Evolutionary conservation across 1,140 invertebrate genomes (phyloP).

Genomic region (Plectrocnemia conspersa): DNA sequence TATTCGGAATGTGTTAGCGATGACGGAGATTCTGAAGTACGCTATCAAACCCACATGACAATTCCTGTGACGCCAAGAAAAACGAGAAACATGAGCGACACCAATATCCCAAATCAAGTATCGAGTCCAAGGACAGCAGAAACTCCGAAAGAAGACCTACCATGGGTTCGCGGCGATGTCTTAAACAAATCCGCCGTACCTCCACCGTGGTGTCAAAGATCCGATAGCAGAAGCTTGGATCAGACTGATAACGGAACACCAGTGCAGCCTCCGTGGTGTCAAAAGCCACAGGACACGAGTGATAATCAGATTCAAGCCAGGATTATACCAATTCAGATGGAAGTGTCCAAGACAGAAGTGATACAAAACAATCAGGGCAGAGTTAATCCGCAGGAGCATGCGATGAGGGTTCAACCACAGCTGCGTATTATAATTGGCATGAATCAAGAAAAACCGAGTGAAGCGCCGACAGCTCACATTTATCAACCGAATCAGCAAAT

Average conservation of each 20-base stretch:
- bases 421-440: constrained; percentile 48
- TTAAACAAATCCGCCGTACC: constrained; percentile 47
- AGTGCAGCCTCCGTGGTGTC: constrained; percentile 35
- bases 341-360: constrained; percentile 43
- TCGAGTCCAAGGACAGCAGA: constrained; percentile 42
- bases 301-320: constrained; percentile 24
- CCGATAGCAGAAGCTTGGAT: constrained; percentile 45
- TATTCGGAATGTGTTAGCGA: neutral
- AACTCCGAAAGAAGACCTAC: constrained; percentile 46
- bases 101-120: constrained; percentile 42
- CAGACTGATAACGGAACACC: constrained; percentile 14
- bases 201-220: constrained; percentile 47
- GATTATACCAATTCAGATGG: constrained; percentile 50
- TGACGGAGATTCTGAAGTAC: constrained; percentile 27
- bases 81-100: constrained; percentile 38
- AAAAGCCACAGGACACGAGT: constrained; percentile 16
- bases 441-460: constrained; percentile 37
- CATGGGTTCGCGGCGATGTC: constrained; percentile 49
- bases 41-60: constrained; percentile 49
- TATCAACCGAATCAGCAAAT: constrained; percentile 49
- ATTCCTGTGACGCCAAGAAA: constrained; percentile 48
- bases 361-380: constrained; percentile 38
- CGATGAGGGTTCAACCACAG: constrained; percentile 40
- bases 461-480: constrained; percentile 29
- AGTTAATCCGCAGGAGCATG: constrained; percentile 21